A percentile compares a stretch with the other conserved stretches of the same genome.
phyloP scores from a whole-genome alignment of 23 tunicate species.

The Styela clava region DNA sequence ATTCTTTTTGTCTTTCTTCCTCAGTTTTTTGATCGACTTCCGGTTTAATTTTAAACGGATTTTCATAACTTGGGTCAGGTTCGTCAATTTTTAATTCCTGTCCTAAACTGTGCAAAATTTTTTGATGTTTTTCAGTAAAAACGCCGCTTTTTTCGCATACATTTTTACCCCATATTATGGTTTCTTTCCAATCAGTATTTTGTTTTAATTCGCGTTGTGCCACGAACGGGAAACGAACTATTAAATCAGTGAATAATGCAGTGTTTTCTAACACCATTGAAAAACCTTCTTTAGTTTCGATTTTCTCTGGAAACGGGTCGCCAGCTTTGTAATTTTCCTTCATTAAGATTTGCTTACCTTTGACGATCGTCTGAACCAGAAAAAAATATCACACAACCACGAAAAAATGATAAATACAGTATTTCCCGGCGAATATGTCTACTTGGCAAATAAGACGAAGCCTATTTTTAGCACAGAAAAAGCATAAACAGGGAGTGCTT shows the following conservation, averaged over 20 bases:
- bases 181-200: conserved; percentile 48
- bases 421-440: no score
- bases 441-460: no score
- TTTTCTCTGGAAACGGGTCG: conserved; percentile 21
- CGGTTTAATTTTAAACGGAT: conserved; percentile 42
- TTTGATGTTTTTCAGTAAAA: conserved; percentile 58
- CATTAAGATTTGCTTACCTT: conserved; percentile 13
- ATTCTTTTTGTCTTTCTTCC: conserved; percentile 9
- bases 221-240: conserved; percentile 76
- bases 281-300: conserved; percentile 21
- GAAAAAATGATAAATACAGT: no score
- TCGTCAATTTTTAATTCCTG: conserved; percentile 71
- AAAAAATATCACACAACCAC: no score
- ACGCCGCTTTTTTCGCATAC: conserved; percentile 54
- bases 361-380: conserved; percentile 28
- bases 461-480: no score
- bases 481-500: no score
- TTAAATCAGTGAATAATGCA: conserved; percentile 76
- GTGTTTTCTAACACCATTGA: conserved; percentile 82
- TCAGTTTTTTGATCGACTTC: not conserved
- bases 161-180: conserved; percentile 48
- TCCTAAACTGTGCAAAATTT: conserved; percentile 51
- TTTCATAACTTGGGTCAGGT: conserved; percentile 46
- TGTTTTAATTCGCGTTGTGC: conserved; percentile 36
- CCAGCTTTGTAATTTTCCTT: conserved; percentile 11